Base-by-base conservation (phyloP, 2,888 invertebrate genomes). In the Tuberolachnus salignus region DNA sequence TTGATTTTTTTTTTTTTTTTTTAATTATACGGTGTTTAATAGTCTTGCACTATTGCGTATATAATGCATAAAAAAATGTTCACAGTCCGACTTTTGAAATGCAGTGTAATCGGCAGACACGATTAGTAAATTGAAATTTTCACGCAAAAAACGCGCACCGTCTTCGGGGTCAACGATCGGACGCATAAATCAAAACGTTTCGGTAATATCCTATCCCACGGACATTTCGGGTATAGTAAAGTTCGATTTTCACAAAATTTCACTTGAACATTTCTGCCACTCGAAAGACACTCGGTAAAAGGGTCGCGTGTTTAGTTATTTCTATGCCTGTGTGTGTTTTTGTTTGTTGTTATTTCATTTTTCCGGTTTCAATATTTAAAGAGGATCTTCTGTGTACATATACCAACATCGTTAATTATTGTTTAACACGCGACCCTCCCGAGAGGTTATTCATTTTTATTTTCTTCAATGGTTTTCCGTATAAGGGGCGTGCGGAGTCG, bases 391-490 rank as follows among this genome's bases (percentile, higher is more conserved):
- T 23, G n/a, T 64, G 23, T 66, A 55, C n/a, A 55, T 10, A 46
- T 14, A 71, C 26, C 46, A 26, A 49, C 59, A 59, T 61, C 46
- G 46, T 63, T 66, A 74, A 64, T 74, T 74, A 63, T 42, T 11
- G 51, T n/a, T n/a, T 21, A 73, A 73, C 73, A 73, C 63, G 73
- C 63, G 42, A 75, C 55, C n/a, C 51, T 63, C 44, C 23, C 64
- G 26, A 66, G 75, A 59, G 66, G 75, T 75, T 75, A 75, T 75
- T 75, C 49, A 75, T 75, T 75, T 67, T 55, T 75, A 46, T 75
- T 75, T 67, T 75, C 46, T 66, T 64, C 21, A n/a, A 53, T 53
- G 64, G 53, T 51, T 74, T 64, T 64, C 55, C 23, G 61, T 6
- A 69, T 11, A 51, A 16, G 26, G 19, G n/a, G 11, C n/a, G n/a